Evolutionary conservation across 2,113 vertebrate species (phyloP).

Genomic region (Mormoops blainvillei): DNA sequence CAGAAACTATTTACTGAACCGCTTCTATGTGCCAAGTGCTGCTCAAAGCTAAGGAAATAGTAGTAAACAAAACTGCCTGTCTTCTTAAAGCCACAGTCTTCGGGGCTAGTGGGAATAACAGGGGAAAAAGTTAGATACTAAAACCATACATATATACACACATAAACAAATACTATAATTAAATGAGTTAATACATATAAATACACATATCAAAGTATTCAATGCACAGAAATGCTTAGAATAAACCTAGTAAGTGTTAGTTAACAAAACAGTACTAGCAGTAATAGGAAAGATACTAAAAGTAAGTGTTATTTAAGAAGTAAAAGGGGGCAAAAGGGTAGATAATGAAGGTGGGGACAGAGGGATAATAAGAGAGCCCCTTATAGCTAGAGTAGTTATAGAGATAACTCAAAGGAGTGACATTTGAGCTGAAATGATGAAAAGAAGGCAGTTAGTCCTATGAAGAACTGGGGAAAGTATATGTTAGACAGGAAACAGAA

Average conservation of each 20-base stretch:
- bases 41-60: not conserved
- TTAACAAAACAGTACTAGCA: not conserved
- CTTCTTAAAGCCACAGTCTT: not conserved
- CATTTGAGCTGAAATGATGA: not conserved
- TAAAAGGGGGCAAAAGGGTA: not conserved
- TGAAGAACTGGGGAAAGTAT: not conserved
- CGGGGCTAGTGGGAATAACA: not conserved
- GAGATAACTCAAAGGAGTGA: not conserved
- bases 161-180: not conserved
- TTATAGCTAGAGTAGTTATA: not conserved
- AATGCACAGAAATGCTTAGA: not conserved
- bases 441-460: not conserved
- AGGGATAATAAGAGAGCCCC: not conserved
- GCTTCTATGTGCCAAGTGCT: not conserved
- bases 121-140: not conserved
- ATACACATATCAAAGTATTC: not conserved
- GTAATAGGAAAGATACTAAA: not conserved
- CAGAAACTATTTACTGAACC: not conserved
- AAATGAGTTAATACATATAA: not conserved
- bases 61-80: not conserved
- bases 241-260: not conserved
- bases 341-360: not conserved
- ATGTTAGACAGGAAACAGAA: not conserved
- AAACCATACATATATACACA: not conserved
- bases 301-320: not conserved